Evolutionary conservation across 1,140 invertebrate genomes (phyloP).

Genomic region (Drosophila pachea): DNA sequence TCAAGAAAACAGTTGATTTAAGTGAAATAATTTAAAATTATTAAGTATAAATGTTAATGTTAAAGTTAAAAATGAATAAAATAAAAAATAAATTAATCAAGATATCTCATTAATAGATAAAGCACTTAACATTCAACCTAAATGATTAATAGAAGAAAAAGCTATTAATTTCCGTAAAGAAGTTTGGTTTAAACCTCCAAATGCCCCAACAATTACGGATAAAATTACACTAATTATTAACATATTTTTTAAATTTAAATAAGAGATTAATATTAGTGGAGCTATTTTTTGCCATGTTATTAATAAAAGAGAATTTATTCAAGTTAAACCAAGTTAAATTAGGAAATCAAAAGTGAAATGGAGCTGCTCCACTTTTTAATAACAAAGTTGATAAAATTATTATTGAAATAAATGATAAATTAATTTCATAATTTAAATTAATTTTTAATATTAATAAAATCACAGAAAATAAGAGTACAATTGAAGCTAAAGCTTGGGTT

Average conservation of each 20-base stretch:
- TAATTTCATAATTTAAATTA: no score
- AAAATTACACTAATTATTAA: constrained; percentile 75
- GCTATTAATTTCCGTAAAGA: constrained; percentile 80
- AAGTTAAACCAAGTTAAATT: constrained; percentile 79
- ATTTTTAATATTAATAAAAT: no score
- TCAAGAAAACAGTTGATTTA: constrained; percentile 79
- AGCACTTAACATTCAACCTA: constrained; percentile 79
- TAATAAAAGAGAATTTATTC: constrained; percentile 79
- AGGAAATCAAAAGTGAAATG: constrained; percentile 80
- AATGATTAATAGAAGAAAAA: constrained; percentile 81
- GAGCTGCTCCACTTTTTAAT: constrained; percentile 79
- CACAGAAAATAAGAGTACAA: constrained; percentile 79
- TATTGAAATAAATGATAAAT: constrained; percentile 54
- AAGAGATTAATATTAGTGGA: constrained; percentile 79
- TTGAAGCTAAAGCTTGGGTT: constrained; percentile 79
- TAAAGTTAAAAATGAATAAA: constrained; percentile 78
- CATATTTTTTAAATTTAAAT: constrained; percentile 65
- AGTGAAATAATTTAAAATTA: constrained; percentile 78
- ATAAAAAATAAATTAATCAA: constrained; percentile 79
- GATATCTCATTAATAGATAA: constrained; percentile 76
- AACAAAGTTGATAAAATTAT: constrained; percentile 69
- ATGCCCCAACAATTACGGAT: constrained; percentile 72
- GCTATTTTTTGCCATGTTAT: constrained; percentile 81
- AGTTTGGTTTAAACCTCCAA: constrained; percentile 80
- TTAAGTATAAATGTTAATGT: constrained; percentile 79